Percentiles rank a stretch among this genome's conserved stretches.
Evolutionary conservation across 2,113 vertebrate genomes (phyloP).

Genomic region (Pluvialis apricaria): DNA sequence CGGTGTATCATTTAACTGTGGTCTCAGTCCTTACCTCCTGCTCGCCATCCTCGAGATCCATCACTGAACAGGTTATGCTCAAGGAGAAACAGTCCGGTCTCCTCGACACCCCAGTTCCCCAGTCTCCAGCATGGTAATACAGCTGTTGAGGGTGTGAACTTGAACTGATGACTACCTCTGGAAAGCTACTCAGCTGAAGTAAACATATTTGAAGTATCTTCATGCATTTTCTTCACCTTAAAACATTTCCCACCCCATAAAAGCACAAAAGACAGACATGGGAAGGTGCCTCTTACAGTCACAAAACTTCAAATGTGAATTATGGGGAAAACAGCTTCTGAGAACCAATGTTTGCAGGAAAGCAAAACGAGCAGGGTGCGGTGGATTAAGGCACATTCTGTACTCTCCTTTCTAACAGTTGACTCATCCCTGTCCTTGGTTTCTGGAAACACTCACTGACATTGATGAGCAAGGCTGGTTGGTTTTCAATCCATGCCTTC

Average conservation of each 20-base stretch:
- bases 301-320: not conserved
- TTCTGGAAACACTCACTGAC: not conserved
- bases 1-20: fast-evolving
- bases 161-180: not conserved
- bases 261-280: not conserved
- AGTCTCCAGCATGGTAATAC: fast-evolving
- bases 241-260: not conserved
- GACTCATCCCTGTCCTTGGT: not conserved
- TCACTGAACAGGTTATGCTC: not conserved
- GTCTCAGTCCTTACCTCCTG: not conserved
- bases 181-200: not conserved
- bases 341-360: not conserved
- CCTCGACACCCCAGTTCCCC: not conserved
- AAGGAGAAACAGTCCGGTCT: fast-evolving
- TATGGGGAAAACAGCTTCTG: not conserved
- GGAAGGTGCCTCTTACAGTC: not conserved
- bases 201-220: not conserved
- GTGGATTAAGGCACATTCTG: not conserved
- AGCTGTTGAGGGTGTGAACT: fast-evolving
- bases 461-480: not conserved
- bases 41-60: fast-evolving
- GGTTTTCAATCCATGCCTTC: not conserved
- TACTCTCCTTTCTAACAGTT: not conserved
- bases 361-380: not conserved
- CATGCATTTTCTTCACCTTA: not conserved